Evolutionary conservation across 1,140 invertebrate genomes (phyloP), one percentile per base, ranked within the genome.

Genomic region (Calosoma granatense): DNA sequence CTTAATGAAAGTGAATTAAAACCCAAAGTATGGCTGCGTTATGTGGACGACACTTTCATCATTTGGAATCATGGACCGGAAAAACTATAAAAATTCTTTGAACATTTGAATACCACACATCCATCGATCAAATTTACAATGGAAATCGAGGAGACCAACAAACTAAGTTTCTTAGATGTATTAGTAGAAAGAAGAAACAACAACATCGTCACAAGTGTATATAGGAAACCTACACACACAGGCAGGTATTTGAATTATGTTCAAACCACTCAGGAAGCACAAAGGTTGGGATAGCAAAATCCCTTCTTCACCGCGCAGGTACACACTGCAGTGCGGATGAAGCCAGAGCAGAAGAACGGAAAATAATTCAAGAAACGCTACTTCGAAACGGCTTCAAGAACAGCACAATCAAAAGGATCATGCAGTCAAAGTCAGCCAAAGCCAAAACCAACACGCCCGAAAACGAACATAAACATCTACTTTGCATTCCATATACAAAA

Each of bases 31-130:
- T n/a, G n/a, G n/a, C n/a, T n/a, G n/a, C n/a, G n/a, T n/a, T n/a
- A n/a, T n/a, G n/a, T n/a, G n/a, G n/a, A n/a, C n/a, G 59, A 65
- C 36, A 57, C 59, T 1, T 61, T 64, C 39, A 53, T 61, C 12
- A 52, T 61, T 20, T 61, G 53, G 58, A 6, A 0, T 19, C 53
- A 58, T 59, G 54, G 56, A 41, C 19, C n/a, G 17, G 36, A 61
- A 39, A 21, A 22, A 11, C 41, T 61, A 20, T 22, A 26, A 11
- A 20, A 20, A 15, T 55, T 56, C 6, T 56, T 63, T 2, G 58
- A 59, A n/a, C 51, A 57, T n/a, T 30, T 63, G 20, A 60, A 62
- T 41, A 26, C 9, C n/a, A 23, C 51, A 20, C 43, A 58, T 17
- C 30, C 39, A 2, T 14, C 20, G 2, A 61, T 64, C 4, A 15